Evolutionary conservation across 2,888 invertebrate species (phyloP).

Genomic region (Melanargia galathea): DNA sequence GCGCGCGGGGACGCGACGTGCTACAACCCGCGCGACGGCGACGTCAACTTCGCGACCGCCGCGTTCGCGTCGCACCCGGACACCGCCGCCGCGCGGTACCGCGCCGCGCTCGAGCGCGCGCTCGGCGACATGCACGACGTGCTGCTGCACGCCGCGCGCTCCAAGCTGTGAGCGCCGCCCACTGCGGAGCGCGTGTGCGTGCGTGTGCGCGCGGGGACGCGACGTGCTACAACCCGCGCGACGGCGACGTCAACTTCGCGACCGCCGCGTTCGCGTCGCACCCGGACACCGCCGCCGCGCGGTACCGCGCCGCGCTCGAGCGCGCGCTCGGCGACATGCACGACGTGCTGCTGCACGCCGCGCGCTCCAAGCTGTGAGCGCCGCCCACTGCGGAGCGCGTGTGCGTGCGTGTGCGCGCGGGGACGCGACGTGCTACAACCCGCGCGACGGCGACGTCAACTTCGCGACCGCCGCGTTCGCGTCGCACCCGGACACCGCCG

Average conservation of each 20-base stretch:
- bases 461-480: constrained; percentile 88
- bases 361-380: constrained; percentile 80
- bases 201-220: constrained; percentile 94
- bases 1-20: constrained; percentile 94
- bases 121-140: constrained; percentile 87
- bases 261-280: constrained; percentile 85
- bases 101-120: constrained; percentile 82
- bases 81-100: constrained; percentile 83
- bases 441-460: constrained; percentile 87
- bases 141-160: constrained; percentile 71
- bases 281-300: constrained; percentile 82
- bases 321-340: constrained; percentile 86
- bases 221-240: constrained; percentile 96
- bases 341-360: constrained; percentile 75
- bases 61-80: constrained; percentile 84
- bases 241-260: constrained; percentile 87
- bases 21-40: constrained; percentile 92
- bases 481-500: constrained; percentile 83
- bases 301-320: constrained; percentile 83
- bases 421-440: constrained; percentile 99
- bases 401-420: too few species aligned
- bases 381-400: too few species aligned
- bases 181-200: too few species aligned
- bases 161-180: constrained; percentile 77
- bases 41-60: constrained; percentile 89